These are phyloP conservation scores for Ictalurus furcatus DNA, from an alignment of 2,113 vertebrate genomes.

Conservation along the genomic window DNA sequence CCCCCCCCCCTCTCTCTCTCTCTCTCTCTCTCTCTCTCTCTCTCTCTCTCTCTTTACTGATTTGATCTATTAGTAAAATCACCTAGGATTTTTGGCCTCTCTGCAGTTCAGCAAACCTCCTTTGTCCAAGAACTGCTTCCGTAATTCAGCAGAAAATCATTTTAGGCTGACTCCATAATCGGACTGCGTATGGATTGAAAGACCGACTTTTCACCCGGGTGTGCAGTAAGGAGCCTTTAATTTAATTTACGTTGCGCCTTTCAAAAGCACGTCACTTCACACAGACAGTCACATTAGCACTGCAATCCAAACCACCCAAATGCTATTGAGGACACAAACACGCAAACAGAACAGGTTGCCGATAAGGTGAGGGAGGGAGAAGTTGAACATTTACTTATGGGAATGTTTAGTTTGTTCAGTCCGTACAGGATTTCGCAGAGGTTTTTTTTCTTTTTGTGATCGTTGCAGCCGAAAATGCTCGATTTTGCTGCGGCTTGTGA, in stretches of 20 bases:
- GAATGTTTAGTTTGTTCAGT: background rate
- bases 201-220: background rate
- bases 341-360: background rate
- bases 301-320: background rate
- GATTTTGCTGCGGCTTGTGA: too few species aligned
- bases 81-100: background rate
- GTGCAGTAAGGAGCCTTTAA: background rate
- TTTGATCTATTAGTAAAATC: background rate
- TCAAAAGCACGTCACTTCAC: background rate
- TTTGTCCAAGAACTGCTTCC: background rate
- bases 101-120: background rate
- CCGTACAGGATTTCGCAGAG: background rate
- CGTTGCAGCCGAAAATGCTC: too few species aligned
- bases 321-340: background rate
- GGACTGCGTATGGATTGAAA: background rate
- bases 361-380: background rate
- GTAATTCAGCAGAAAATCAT: background rate
- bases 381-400: background rate
- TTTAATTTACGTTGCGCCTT: background rate
- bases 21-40: background rate
- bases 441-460: too few species aligned
- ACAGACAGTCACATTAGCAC: background rate
- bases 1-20: too few species aligned
- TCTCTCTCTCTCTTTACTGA: background rate
- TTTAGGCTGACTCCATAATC: background rate